These are phyloP conservation scores for Apamea monoglypha DNA, from an alignment of 2,888 invertebrate genomes.

Conservation along the genomic window DNA sequence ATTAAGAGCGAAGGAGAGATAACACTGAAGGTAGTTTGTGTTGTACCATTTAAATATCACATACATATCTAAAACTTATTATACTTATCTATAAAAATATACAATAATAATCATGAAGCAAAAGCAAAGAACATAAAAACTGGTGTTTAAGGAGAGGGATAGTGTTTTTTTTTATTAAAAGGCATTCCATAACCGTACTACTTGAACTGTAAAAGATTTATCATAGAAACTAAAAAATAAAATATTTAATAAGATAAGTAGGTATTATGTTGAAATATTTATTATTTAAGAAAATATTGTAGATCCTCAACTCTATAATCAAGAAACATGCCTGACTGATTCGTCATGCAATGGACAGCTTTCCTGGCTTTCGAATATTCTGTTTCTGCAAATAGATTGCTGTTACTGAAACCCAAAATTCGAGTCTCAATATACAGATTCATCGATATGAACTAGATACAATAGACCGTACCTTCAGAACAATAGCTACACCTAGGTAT, in stretches of 20 bases:
- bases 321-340: constrained; percentile 9
- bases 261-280: neutral
- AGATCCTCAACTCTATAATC: neutral
- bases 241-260: neutral
- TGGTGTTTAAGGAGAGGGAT: no score
- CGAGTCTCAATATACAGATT: constrained; percentile 11
- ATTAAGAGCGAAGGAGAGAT: neutral
- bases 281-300: neutral
- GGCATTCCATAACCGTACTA: neutral
- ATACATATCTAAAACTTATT: neutral
- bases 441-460: constrained; percentile 10
- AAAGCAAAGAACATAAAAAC: no score
- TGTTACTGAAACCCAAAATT: constrained; percentile 2
- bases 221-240: neutral
- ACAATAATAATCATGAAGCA: no score
- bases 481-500: neutral
- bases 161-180: neutral
- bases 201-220: neutral
- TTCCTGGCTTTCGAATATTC: constrained; percentile 15
- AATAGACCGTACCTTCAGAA: neutral
- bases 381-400: neutral
- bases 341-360: neutral
- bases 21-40: neutral
- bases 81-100: no score
- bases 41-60: neutral